A percentile compares a stretch with the other conserved stretches of the same genome.
Evolutionary conservation across 2,888 invertebrate genomes (phyloP).

Genomic region (Agriopis leucophaearia): DNA sequence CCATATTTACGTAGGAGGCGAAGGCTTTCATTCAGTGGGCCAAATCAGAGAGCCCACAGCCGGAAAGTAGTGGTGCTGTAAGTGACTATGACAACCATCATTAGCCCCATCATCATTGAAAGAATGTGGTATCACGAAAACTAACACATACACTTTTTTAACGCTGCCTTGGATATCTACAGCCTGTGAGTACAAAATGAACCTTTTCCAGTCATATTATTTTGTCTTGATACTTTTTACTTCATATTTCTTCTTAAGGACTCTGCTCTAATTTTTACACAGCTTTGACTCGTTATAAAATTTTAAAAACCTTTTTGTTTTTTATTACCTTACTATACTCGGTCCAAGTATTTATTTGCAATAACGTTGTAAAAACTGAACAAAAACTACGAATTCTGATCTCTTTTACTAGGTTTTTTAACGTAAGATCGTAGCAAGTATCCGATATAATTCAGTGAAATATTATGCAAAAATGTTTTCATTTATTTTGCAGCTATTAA

Average conservation of each 20-base stretch:
- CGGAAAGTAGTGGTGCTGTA: slow-evolving; percentile 81
- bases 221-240: not conserved
- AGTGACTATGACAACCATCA: slow-evolving; percentile 73
- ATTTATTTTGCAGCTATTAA: too few species aligned
- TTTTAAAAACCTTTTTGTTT: too few species aligned
- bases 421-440: too few species aligned
- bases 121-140: slow-evolving; percentile 75
- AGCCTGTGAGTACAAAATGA: slow-evolving; percentile 80
- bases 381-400: too few species aligned
- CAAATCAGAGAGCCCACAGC: slow-evolving; percentile 76
- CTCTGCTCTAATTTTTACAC: too few species aligned
- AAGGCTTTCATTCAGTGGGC: slow-evolving; percentile 79
- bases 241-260: not conserved
- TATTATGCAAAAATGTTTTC: too few species aligned
- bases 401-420: too few species aligned
- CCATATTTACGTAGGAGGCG: slow-evolving; percentile 81
- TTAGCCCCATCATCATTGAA: slow-evolving; percentile 62
- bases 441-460: too few species aligned
- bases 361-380: too few species aligned
- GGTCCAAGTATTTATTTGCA: too few species aligned
- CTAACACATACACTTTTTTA: slow-evolving; percentile 83
- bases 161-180: slow-evolving; percentile 82
- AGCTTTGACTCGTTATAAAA: too few species aligned
- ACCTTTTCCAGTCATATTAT: slow-evolving; percentile 18
- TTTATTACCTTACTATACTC: too few species aligned